A percentile compares a stretch with the other conserved stretches of the same genome.
phyloP scores from a whole-genome alignment of 2,888 invertebrate genomes.

The Tachina grossa region DNA sequence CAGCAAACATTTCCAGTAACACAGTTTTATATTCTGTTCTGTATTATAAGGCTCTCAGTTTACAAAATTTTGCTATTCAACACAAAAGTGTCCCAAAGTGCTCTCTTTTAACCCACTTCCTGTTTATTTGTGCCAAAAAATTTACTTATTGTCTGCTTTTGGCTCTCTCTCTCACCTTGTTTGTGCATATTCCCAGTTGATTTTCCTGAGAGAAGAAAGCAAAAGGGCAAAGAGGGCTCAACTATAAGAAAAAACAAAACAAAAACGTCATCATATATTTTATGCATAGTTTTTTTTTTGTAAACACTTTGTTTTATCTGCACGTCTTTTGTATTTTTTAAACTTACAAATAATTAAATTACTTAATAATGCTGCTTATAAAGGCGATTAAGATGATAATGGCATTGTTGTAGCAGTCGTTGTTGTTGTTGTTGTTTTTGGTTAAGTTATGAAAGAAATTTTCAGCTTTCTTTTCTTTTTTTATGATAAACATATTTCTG shows the following conservation, averaged over 20 bases:
- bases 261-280: slow-evolving; percentile 60
- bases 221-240: background rate
- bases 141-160: background rate
- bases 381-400: slow-evolving; percentile 58
- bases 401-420: background rate
- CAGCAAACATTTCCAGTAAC: slow-evolving; percentile 61
- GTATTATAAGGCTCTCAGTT: background rate
- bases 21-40: slow-evolving; percentile 48
- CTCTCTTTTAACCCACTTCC: slow-evolving; percentile 54
- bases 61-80: background rate
- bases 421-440: slow-evolving; percentile 9
- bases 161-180: slow-evolving; percentile 22
- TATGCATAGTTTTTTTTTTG: slow-evolving; percentile 66
- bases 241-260: background rate
- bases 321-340: slow-evolving; percentile 62
- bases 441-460: background rate
- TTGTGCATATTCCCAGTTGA: slow-evolving; percentile 8
- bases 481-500: background rate
- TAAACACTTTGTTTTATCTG: slow-evolving; percentile 69
- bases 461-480: background rate
- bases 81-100: slow-evolving; percentile 48
- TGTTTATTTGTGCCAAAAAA: slow-evolving; percentile 53
- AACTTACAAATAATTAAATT: slow-evolving; percentile 67
- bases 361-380: slow-evolving; percentile 66
- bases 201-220: slow-evolving; percentile 9